Evolutionary conservation across 1,140 invertebrate species (phyloP), one percentile per base, ranked within the genome.

Genomic region (Meloidogyne hapla): DNA sequence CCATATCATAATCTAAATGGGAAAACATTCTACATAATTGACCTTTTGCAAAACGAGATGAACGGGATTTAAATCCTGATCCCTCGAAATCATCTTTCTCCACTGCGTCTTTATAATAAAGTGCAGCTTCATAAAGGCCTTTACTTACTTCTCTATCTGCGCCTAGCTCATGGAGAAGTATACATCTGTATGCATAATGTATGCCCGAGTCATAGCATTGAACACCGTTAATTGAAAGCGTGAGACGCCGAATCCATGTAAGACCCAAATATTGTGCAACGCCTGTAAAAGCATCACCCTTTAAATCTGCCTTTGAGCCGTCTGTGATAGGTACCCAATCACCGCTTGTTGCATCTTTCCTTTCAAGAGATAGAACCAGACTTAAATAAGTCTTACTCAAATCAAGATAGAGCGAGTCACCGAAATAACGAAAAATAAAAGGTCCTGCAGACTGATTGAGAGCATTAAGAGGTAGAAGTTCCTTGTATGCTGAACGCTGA

Each of bases 321-420:
- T 72, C n/a, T n/a, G n/a, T 25, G 1, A 72, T n/a, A 0, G 69
- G 42, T 1, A 18, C 69, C 69, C 69, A 72, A 4, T 45, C 48
- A 0, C 48, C 69, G 0, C n/a, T 38, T 0, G 33, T 33, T 33
- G 33, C 33, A 8, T 21, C 1, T 10, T 63, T 61, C 0, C 69
- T 9, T 26, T 72, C 40, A 0, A 72, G 10, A 2, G 21, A 28
- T 13, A 23, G 21, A n/a, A 61, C 18, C 21, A 72, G 8, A 12
- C 63, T 62, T 9, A 72, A 10, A 18, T 42, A 48, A 5, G 69
- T 71, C 21, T 71, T 40, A 18, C 33, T 42, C 33, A 71, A 48
- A 25, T 42, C 69, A 25, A 25, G 42, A 62, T 13, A 71, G 25
- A 56, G 69, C 1, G 26, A 25, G 69, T 71, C 69, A 0, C 28